These are phyloP conservation scores for Nothocercus julius DNA, from an alignment of 2,113 vertebrate species.

Conservation along the genomic window DNA sequence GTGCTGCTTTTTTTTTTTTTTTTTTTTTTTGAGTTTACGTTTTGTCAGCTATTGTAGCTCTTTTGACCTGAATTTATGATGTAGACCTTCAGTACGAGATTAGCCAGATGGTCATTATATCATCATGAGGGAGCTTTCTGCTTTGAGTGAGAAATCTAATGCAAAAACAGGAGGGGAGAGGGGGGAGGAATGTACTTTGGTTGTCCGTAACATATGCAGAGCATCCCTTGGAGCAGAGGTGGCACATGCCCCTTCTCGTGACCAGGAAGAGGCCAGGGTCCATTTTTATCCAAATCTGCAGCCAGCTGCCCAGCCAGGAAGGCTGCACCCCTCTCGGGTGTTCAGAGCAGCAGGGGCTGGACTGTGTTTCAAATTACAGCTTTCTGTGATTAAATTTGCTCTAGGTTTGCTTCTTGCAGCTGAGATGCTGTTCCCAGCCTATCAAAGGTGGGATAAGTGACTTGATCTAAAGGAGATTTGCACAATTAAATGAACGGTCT, in stretches of 20 bases:
- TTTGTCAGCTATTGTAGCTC: background rate
- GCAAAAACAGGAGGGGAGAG: background rate
- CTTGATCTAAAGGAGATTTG: slow-evolving; percentile 40
- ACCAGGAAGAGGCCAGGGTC: fast-evolving
- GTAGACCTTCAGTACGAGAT: background rate
- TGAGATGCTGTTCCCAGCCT: background rate
- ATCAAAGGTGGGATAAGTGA: slow-evolving; percentile 21
- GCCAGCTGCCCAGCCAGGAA: background rate
- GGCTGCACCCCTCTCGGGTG: background rate
- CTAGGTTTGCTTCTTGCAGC: background rate
- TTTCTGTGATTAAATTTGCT: background rate
- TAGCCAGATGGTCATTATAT: background rate
- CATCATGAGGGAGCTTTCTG: background rate
- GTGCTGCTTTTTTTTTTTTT: background rate
- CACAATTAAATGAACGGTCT: slow-evolving; percentile 50
- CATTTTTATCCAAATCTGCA: background rate
- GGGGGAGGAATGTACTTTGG: background rate
- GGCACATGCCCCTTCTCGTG: background rate
- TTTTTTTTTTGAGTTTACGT: background rate
- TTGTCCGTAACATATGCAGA: background rate
- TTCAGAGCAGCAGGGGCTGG: background rate
- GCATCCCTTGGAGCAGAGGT: background rate
- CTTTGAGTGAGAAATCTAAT: background rate
- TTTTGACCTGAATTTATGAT: background rate
- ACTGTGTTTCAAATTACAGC: background rate